Conservation (phyloP, 2,113 vertebrate species). For the Halichoerus grypus region DNA sequence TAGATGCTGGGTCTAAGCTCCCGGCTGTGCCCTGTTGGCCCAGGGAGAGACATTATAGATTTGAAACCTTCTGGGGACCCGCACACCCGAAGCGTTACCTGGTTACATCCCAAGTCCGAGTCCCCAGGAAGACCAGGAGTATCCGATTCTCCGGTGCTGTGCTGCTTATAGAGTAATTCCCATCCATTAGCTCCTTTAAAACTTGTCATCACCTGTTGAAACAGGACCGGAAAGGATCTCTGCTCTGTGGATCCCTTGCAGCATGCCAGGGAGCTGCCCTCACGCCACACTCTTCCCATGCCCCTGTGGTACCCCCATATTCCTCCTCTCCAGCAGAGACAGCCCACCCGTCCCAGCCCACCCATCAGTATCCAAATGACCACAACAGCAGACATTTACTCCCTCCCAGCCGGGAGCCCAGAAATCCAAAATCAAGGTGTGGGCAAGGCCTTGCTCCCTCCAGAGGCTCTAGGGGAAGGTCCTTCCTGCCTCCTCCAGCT, state of each 20-base stretch:
- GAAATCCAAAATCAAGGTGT: neutral
- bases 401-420: neutral
- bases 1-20: neutral
- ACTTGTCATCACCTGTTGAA: neutral
- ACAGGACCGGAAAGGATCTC: neutral
- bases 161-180: neutral
- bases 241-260: neutral
- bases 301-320: neutral
- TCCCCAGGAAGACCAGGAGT: neutral
- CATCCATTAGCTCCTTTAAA: neutral
- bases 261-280: neutral
- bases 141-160: fast-evolving
- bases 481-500: neutral
- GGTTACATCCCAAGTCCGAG: too few relatives aligned
- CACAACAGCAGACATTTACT: neutral
- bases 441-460: neutral
- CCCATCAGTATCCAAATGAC: neutral
- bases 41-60: neutral
- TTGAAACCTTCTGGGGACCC: neutral
- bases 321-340: neutral
- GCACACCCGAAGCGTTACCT: too few relatives aligned
- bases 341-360: fast-evolving
- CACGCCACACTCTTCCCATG: neutral
- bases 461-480: too few relatives aligned
- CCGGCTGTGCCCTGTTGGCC: neutral